Conservation (phyloP, 2,797 vertebrate species). For the Fratercula arctica region DNA sequence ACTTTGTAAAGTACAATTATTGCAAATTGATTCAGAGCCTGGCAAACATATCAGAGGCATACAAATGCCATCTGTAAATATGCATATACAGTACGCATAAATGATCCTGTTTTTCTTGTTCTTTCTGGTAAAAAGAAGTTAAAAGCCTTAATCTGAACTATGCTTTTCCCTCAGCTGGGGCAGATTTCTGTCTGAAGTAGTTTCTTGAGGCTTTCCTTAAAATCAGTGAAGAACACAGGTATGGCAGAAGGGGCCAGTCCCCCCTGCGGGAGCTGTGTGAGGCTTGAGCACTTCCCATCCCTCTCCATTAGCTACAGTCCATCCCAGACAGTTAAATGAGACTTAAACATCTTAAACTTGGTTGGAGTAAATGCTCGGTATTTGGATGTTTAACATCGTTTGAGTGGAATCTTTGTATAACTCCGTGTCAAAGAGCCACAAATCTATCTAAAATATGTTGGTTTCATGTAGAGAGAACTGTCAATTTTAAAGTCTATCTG, state of each 20-base stretch:
- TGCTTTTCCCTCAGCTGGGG: background rate
- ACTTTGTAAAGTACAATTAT: background rate
- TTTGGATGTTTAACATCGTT: background rate
- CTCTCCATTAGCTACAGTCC: background rate
- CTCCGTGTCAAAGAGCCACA: background rate
- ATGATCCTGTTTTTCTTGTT: background rate
- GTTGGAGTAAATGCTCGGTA: background rate
- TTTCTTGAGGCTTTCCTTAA: background rate
- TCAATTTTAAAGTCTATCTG: background rate
- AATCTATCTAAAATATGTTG: background rate
- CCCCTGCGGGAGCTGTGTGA: rapidly evolving
- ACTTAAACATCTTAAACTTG: background rate
- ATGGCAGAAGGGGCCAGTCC: background rate
- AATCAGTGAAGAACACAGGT: background rate
- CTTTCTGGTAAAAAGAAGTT: background rate
- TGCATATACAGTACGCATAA: background rate
- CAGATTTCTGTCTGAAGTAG: background rate
- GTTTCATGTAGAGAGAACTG: background rate
- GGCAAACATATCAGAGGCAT: background rate
- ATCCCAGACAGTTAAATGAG: background rate
- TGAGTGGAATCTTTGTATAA: background rate
- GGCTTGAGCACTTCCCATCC: background rate
- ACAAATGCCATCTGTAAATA: background rate
- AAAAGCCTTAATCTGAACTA: background rate
- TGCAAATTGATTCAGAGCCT: background rate